These are phyloP conservation scores for Simalia tracyae DNA, from an alignment of 2,797 vertebrate genomes.

Conservation along the genomic window DNA sequence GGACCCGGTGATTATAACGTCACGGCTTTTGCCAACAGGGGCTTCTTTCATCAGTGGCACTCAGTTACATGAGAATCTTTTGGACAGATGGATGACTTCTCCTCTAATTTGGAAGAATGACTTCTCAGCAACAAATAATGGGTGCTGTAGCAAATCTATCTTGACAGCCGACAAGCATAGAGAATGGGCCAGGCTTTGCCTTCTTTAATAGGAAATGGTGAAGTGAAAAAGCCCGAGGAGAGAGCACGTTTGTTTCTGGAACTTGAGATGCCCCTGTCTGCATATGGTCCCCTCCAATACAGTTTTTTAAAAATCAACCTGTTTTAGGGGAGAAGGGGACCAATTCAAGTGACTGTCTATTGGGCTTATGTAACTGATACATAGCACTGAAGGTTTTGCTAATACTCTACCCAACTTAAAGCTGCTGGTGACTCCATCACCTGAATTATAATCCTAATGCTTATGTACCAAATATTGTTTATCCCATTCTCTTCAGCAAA, in stretches of 20 bases:
- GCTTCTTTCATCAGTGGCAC: neutral
- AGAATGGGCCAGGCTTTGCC: slow-evolving; percentile 56
- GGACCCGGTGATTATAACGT: neutral
- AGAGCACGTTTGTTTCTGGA: slow-evolving; percentile 39
- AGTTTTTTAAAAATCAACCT: slow-evolving; percentile 1
- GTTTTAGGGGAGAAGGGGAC: neutral
- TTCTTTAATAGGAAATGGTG: slow-evolving; percentile 45
- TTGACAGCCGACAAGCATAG: slow-evolving; percentile 63
- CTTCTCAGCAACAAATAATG: slow-evolving; percentile 67
- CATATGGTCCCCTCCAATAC: neutral
- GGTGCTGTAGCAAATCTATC: slow-evolving; percentile 63
- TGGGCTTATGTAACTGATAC: neutral
- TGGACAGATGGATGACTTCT: slow-evolving; percentile 37
- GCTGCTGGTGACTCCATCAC: too few relatives aligned
- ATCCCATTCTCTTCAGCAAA: too few relatives aligned
- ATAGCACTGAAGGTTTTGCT: too few relatives aligned
- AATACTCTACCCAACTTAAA: too few relatives aligned
- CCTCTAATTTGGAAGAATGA: slow-evolving; percentile 52
- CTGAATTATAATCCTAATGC: too few relatives aligned
- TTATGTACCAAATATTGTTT: too few relatives aligned
- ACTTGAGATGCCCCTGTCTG: slow-evolving; percentile 25
- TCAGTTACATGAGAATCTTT: slow-evolving; percentile 12
- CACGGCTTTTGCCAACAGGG: neutral
- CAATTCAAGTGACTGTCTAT: neutral
- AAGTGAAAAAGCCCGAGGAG: slow-evolving; percentile 42